Evolutionary conservation across 1,140 invertebrate genomes (phyloP), one percentile per base, ranked within the genome.

Genomic region (Aphelenchoides avenae): DNA sequence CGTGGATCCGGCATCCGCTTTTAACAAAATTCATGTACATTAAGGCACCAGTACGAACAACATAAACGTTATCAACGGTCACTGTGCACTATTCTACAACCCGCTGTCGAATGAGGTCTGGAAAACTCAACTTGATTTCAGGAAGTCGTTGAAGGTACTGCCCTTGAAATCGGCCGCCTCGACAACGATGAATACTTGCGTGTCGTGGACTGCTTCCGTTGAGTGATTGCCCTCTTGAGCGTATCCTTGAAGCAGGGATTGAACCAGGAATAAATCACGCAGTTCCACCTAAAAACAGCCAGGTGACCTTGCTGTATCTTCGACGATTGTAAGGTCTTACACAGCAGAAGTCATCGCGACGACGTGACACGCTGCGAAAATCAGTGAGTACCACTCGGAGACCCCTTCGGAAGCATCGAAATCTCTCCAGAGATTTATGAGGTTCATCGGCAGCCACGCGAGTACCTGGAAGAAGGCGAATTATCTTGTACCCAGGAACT

Each of bases 191-290:
- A n/a, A n/a, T n/a, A n/a, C n/a, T n/a, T n/a, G n/a, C n/a, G n/a
- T n/a, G n/a, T n/a, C n/a, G n/a, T n/a, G n/a, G n/a, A n/a, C n/a
- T n/a, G n/a, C n/a, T n/a, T n/a, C n/a, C n/a, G n/a, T n/a, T n/a
- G n/a, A n/a, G n/a, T n/a, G n/a, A n/a, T n/a, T 1, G 44, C 30
- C n/a, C 31, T 52, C 15, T 54, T 41, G 11, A 66, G 15, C 20
- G 65, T 66, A 26, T 70, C 60, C 33, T 66, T 71, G 40, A 67
- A 67, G 37, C 70, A 68, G 1, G 65, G 68, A 37, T 67, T 67
- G 42, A 67, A 74, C 79, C 81, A 83, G 1, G 82, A 82, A 70
- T 83, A 83, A 39, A 83, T 74, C 33, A 83, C 70, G 4, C 81
- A 81, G 70, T 83, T 83, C 41, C 79, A 81, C 24, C 79, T 3